Percentiles rank a stretch among this genome's conserved stretches.
Conservation (phyloP, 30 jellyfish, hydroid and myxozoan genomes). For the Aurelia aurita complex sp. Pacific region DNA sequence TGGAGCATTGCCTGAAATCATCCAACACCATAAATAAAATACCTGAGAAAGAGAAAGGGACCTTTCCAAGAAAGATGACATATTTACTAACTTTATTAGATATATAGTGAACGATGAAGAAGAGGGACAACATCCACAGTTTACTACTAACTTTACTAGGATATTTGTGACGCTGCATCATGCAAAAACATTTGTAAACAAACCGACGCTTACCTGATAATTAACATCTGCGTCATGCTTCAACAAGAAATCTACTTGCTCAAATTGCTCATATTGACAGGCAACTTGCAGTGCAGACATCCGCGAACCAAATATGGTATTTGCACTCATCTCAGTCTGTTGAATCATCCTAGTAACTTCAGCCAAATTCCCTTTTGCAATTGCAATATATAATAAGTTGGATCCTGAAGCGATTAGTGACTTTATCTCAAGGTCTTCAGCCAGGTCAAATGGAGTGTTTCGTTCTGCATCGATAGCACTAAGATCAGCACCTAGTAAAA, state of each 20-base stretch:
- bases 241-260: constrained; percentile 45
- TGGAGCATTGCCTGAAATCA: no score
- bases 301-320: constrained; percentile 45
- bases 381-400: constrained; percentile 55
- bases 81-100: no score
- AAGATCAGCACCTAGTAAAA: constrained; percentile 75
- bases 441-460: constrained; percentile 66
- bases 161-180: no score
- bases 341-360: constrained; percentile 5
- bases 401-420: constrained; percentile 69
- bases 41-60: no score
- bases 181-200: no score
- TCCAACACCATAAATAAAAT: no score
- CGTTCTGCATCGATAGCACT: constrained; percentile 64
- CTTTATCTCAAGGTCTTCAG: constrained; percentile 48
- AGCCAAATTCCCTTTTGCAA: constrained; percentile 56
- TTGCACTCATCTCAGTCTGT: constrained; percentile 26
- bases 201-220: constrained; percentile 38
- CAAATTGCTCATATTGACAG: constrained; percentile 36
- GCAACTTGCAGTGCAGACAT: constrained; percentile 82
- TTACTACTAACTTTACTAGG: no score
- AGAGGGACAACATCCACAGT: no score
- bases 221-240: constrained; percentile 64
- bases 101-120: no score
- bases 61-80: no score